These are phyloP conservation scores for Scytalopus superciliaris DNA, from an alignment of 2,113 vertebrate genomes.

Conservation along the genomic window DNA sequence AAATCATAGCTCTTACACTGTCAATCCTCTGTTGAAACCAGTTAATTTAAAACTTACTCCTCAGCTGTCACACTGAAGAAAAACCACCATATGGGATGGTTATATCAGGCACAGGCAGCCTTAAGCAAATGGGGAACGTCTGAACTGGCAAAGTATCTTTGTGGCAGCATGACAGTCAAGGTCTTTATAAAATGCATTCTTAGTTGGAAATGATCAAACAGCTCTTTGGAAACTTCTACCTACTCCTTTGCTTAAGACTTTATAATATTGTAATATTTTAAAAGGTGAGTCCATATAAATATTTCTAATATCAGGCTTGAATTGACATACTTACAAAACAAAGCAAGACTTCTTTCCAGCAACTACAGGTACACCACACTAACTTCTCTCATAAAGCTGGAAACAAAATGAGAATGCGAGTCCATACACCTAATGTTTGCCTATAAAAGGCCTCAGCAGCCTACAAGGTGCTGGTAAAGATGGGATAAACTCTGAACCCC, in stretches of 20 bases:
- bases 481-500: neutral
- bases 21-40: neutral
- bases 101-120: neutral
- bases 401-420: neutral
- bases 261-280: neutral
- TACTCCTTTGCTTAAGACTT: neutral
- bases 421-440: neutral
- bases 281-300: neutral
- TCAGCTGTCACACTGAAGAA: neutral
- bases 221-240: neutral
- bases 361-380: neutral
- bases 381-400: neutral
- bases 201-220: neutral
- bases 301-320: neutral
- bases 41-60: neutral
- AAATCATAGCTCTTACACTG: neutral
- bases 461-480: neutral
- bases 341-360: neutral
- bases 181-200: neutral
- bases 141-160: neutral
- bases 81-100: neutral
- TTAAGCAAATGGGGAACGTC: neutral
- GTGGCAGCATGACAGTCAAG: neutral
- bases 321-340: neutral
- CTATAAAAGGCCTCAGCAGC: neutral